phyloP scores from a whole-genome alignment of 1,140 invertebrate genomes.

The Camponotus pennsylvanicus region DNA sequence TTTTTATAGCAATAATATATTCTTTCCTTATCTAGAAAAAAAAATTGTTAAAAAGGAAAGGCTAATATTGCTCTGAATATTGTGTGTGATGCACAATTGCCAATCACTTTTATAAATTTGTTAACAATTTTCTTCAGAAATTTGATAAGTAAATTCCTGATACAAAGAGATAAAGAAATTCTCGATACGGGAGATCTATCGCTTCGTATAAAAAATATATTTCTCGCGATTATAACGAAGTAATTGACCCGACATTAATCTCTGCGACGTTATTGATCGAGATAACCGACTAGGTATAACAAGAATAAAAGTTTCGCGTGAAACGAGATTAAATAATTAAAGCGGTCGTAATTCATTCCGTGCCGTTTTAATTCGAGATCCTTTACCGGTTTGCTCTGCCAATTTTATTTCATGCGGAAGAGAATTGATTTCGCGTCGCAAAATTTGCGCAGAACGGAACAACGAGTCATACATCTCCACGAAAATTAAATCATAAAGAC shows the following conservation, averaged over 20 bases:
- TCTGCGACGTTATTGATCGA: background rate
- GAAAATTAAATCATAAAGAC: conserved; percentile 42
- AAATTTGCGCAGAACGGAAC: background rate
- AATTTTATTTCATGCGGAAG: background rate
- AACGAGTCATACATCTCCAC: background rate
- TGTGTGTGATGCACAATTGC: background rate
- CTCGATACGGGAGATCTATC: background rate
- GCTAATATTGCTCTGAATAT: background rate
- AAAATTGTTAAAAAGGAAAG: background rate
- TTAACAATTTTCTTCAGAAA: background rate
- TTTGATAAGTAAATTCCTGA: conserved; percentile 23
- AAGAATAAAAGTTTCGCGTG: background rate
- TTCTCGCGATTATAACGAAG: background rate
- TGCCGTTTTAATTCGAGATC: background rate
- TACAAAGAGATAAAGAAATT: background rate
- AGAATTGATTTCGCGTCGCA: background rate
- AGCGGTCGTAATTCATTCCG: background rate
- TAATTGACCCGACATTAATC: background rate
- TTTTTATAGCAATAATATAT: background rate
- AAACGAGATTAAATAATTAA: conserved; percentile 17
- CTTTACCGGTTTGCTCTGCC: too few relatives aligned
- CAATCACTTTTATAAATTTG: background rate
- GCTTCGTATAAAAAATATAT: conserved; percentile 1
- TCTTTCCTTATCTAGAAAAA: background rate
- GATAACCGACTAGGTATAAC: background rate